phyloP scores from a whole-genome alignment of 2,113 vertebrate genomes.

The Columba livia region DNA sequence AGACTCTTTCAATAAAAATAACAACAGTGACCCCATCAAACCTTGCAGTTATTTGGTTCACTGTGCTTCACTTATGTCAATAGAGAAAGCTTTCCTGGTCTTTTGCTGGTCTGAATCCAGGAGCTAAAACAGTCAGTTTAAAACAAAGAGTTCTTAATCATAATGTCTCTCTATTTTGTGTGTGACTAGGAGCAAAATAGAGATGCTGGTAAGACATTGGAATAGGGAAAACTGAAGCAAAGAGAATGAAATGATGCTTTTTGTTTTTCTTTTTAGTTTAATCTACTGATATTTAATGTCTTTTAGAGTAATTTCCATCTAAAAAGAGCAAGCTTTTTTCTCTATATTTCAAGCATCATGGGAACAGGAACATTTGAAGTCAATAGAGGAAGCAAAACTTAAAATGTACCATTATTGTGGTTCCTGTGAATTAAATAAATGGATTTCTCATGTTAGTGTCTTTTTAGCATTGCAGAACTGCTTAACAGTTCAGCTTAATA shows the following conservation, averaged over 20 bases:
- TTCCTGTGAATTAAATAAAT: background rate
- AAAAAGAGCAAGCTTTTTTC: background rate
- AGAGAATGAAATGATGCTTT: background rate
- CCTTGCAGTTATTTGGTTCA: background rate
- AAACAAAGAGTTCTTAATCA: background rate
- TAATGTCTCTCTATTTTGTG: background rate
- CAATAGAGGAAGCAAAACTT: background rate
- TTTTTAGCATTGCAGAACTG: background rate
- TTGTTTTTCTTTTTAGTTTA: background rate
- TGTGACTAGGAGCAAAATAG: background rate
- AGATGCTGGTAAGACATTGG: background rate
- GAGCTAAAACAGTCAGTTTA: background rate
- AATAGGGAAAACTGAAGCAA: background rate
- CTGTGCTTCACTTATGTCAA: background rate
- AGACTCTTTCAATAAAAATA: constrained; percentile 12
- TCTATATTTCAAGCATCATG: background rate
- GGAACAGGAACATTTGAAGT: background rate
- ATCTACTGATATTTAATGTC: background rate
- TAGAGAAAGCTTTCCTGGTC: background rate
- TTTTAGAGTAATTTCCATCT: background rate
- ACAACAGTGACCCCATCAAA: constrained; percentile 1
- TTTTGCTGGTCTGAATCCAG: background rate
- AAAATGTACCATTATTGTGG: background rate
- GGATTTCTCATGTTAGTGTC: background rate
- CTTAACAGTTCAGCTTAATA: background rate